phyloP scores from a whole-genome alignment of 2,888 invertebrate genomes.

The Saturnia pavonia region DNA sequence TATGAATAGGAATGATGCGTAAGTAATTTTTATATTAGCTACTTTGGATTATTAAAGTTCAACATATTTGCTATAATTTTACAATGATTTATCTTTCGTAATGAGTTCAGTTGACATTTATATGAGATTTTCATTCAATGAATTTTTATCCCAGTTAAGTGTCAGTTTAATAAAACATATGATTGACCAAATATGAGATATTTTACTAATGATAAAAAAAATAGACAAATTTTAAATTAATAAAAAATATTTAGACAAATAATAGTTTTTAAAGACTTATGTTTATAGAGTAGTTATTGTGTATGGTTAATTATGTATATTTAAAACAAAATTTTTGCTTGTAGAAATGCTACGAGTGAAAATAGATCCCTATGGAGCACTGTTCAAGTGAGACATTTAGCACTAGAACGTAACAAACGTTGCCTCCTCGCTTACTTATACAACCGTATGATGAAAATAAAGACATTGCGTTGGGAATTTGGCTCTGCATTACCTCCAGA shows the following conservation, averaged over 20 bases:
- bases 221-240: too few relatives aligned
- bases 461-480: slow-evolving; percentile 96
- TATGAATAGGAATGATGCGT: slow-evolving; percentile 94
- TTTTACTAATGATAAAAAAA: too few relatives aligned
- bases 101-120: background rate
- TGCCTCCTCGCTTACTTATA: slow-evolving; percentile 93
- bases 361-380: slow-evolving; percentile 86
- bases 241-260: too few relatives aligned
- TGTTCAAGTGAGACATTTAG: slow-evolving; percentile 92
- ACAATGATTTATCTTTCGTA: background rate
- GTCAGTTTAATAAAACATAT: too few relatives aligned
- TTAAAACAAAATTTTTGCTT: slow-evolving; percentile 27
- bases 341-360: slow-evolving; percentile 78
- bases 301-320: background rate
- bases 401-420: slow-evolving; percentile 93
- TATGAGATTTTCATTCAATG: background rate
- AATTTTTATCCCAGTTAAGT: too few relatives aligned
- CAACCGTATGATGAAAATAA: slow-evolving; percentile 90
- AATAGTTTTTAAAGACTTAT: too few relatives aligned
- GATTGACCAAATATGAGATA: too few relatives aligned
- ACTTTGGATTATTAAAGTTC: background rate
- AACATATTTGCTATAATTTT: background rate
- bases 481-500: slow-evolving; percentile 95
- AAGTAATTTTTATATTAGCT: slow-evolving; percentile 75
- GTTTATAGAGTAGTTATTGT: too few relatives aligned